Conservation (phyloP, 2,888 invertebrate species). For the Drosophila buzzatii region DNA sequence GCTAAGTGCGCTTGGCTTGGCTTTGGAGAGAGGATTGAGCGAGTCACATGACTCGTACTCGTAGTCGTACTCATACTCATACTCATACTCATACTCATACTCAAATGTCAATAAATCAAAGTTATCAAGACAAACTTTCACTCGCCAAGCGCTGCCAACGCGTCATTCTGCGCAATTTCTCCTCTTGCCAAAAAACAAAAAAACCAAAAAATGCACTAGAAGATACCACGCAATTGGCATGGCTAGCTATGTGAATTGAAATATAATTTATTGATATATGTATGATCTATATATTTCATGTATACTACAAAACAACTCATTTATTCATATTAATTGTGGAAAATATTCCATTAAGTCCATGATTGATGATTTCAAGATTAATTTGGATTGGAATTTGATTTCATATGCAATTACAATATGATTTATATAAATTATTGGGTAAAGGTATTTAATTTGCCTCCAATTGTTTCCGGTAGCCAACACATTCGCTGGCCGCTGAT, state of each 20-base stretch:
- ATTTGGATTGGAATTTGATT: background rate
- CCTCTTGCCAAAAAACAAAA: constrained; percentile 6
- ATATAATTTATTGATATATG: background rate
- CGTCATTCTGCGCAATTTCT: constrained; percentile 2
- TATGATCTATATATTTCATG: too few species aligned
- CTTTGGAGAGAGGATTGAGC: background rate
- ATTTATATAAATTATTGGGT: background rate
- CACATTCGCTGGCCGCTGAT: too few species aligned
- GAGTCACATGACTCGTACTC: constrained; percentile 40
- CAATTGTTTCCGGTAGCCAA: constrained; percentile 8
- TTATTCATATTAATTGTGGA: too few species aligned
- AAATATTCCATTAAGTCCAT: background rate
- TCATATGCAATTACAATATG: background rate
- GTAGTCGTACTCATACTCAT: background rate
- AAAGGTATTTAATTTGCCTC: constrained; percentile 6
- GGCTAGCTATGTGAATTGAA: background rate
- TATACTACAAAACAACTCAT: too few species aligned
- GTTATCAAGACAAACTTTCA: constrained; percentile 39
- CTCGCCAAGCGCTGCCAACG: constrained; percentile 13
- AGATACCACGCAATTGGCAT: constrained; percentile 3
- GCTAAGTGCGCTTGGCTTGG: background rate
- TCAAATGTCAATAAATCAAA: constrained; percentile 43
- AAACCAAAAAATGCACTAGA: background rate
- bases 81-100: constrained; percentile 14
- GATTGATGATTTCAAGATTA: background rate